Base-by-base conservation (phyloP, 92 coral and sea anemone genomes). In the Porites divaricata region DNA sequence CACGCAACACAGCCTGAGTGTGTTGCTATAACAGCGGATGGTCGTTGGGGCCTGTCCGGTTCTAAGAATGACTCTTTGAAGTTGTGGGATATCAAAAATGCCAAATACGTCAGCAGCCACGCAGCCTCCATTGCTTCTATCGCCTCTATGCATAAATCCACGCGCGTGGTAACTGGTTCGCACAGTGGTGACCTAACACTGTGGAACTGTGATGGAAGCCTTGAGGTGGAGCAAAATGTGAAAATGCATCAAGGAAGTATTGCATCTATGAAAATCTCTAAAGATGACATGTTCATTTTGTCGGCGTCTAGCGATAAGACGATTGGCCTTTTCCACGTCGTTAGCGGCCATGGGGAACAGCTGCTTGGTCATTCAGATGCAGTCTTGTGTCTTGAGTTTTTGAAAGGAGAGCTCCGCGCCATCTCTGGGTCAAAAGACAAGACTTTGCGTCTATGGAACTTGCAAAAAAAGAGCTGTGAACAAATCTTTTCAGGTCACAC, bases 1-100 rank as follows among this genome's bases (percentile, higher is more conserved):
- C 98, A 91, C 81, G 59, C 74, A 26, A 86, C 93, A 8, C 98
- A 91, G 63, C 98, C 98, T 49, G 91, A 89, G 74, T 92, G 93
- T 62, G 95, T 91, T 70, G 89, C 94, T 81, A 91, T 93, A 83
- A 86, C 95, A 84, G 72, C 88, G 8, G 91, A 80, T 67, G 98
- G 98, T 2, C 83, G 86, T 15, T 91, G 95, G 98, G 98, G 93
- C 21, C 50, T 93, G 8, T 89, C 98, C 48, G 98, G 98, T 9
- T 85, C 98, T 17, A 93, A 87, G 76, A 88, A 77, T 26, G 95
- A 93, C 41, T 52, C 79, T 16, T 75, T 93, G 50, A 91, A 93
- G 77, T 26, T 93, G 66, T 93, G 98, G 98, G 92, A 91, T 58
- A 79, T 91, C 16, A 28, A 70, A 1, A 74, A 58, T 45, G 68